A percentile compares a stretch with the other conserved stretches of the same genome.
phyloP scores from a whole-genome alignment of 2,888 invertebrate genomes.

The Mayetiola destructor region DNA sequence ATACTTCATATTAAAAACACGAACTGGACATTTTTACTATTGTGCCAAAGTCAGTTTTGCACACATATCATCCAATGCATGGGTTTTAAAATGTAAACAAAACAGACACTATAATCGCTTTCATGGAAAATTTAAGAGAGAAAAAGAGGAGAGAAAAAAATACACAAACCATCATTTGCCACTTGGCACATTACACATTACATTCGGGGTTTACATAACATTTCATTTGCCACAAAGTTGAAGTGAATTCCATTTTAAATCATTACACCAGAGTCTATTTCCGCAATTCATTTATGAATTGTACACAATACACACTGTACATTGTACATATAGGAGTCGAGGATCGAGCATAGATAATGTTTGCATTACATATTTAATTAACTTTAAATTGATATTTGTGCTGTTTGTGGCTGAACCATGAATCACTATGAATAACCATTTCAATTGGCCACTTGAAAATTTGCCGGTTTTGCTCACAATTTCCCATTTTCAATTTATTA shows the following conservation, averaged over 20 bases:
- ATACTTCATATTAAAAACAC: neutral
- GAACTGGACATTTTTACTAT: slow-evolving; percentile 8
- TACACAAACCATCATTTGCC: neutral
- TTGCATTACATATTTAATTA: slow-evolving; percentile 16
- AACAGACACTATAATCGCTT: neutral
- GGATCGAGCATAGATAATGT: slow-evolving; percentile 10
- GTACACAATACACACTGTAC: no score
- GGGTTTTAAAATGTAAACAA: neutral
- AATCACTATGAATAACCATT: neutral
- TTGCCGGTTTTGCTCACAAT: slow-evolving; percentile 1
- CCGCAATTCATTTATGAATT: no score
- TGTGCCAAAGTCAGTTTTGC: slow-evolving; percentile 1
- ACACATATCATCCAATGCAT: neutral
- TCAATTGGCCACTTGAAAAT: slow-evolving; percentile 1
- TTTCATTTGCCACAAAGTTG: slow-evolving; percentile 7
- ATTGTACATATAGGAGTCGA: neutral
- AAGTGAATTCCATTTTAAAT: neutral
- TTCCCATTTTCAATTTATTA: neutral
- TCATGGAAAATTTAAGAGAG: no score
- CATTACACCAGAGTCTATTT: neutral
- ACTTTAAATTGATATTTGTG: slow-evolving; percentile 17
- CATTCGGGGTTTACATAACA: neutral
- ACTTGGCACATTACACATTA: slow-evolving; percentile 5
- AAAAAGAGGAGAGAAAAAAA: no score
- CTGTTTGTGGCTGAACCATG: neutral